These are phyloP conservation scores for Unio pictorum DNA, from an alignment of 2,888 invertebrate genomes.

Conservation along the genomic window DNA sequence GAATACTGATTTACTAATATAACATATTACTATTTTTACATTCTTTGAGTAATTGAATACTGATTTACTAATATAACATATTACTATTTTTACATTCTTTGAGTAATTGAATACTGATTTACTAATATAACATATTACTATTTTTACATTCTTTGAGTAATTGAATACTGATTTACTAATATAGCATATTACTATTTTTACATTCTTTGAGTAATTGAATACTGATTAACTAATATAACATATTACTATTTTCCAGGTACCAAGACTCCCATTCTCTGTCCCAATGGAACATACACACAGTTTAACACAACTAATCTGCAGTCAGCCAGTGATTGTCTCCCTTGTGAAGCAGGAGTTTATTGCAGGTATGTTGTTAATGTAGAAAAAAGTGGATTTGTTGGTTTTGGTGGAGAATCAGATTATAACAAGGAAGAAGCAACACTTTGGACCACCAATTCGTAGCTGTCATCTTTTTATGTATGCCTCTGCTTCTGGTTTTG, in stretches of 20 bases:
- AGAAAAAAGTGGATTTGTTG: no score
- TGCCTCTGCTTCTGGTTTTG: no score
- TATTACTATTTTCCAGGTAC: slow-evolving; percentile 44
- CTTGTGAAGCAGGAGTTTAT: slow-evolving; percentile 62
- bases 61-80: background rate
- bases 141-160: background rate
- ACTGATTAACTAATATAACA: background rate
- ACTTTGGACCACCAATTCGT: no score
- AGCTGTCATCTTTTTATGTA: no score
- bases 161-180: background rate
- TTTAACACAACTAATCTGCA: slow-evolving; percentile 57
- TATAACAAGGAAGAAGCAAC: no score
- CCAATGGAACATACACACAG: slow-evolving; percentile 65
- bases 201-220: background rate
- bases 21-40: slow-evolving; percentile 1
- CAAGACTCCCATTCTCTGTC: slow-evolving; percentile 53
- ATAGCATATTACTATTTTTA: background rate
- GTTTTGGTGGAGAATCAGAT: no score
- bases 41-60: background rate
- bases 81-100: slow-evolving; percentile 1
- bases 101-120: background rate
- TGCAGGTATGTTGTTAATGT: slow-evolving; percentile 49
- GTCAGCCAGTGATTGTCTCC: slow-evolving; percentile 57
- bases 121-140: background rate
- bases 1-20: background rate